Conservation (phyloP, 2,113 vertebrate genomes). For the Enhydra lutris region DNA sequence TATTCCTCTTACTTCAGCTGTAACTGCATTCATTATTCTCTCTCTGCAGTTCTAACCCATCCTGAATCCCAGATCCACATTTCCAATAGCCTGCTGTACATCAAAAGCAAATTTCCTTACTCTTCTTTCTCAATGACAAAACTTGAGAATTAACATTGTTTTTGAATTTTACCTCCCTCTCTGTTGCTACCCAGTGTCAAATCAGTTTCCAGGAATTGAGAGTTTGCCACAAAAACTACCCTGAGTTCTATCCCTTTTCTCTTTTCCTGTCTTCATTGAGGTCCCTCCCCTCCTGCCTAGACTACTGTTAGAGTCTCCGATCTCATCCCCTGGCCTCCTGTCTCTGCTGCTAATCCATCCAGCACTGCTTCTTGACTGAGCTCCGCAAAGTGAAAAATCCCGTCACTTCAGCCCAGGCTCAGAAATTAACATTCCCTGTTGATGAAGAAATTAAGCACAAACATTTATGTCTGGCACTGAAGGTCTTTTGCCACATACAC, state of each 20-base stretch:
- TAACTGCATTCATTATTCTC: not conserved
- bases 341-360: not conserved
- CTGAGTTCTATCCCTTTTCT: not conserved
- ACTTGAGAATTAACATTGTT: not conserved
- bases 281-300: not conserved
- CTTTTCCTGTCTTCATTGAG: not conserved
- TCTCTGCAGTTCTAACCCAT: not conserved
- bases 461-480: not conserved
- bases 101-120: not conserved
- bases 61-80: not conserved
- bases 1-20: not conserved
- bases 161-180: not conserved
- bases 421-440: not conserved
- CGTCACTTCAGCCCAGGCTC: not conserved
- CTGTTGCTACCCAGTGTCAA: not conserved
- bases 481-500: not conserved
- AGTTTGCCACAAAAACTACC: not conserved
- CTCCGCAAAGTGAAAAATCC: not conserved
- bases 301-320: too few relatives aligned
- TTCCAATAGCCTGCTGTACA: not conserved
- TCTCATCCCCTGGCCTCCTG: not conserved
- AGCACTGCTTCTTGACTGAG: not conserved
- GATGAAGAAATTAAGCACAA: not conserved
- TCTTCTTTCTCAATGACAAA: not conserved
- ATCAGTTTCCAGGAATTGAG: not conserved